Evolutionary conservation across 2,113 vertebrate species (phyloP).

Genomic region (Circaetus gallicus): DNA sequence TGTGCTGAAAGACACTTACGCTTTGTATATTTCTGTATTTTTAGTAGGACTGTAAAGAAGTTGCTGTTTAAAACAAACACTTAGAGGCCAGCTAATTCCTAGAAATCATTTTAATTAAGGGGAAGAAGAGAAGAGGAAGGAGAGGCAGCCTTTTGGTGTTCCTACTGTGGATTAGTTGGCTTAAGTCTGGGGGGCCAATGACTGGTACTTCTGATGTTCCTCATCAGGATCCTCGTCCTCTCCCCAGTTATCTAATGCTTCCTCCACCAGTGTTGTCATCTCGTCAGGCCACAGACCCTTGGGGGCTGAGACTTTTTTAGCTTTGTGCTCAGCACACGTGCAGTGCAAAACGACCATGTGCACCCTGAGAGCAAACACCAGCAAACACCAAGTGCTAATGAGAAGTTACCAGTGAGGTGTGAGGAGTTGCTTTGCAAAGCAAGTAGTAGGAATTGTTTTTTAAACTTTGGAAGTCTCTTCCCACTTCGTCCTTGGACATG

Average conservation of each 20-base stretch:
- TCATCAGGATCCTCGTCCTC: not conserved
- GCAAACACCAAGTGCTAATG: no score
- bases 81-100: not conserved
- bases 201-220: not conserved
- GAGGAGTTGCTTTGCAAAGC: not conserved
- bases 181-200: not conserved
- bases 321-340: not conserved
- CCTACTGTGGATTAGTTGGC: not conserved
- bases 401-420: not conserved
- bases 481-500: not conserved
- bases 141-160: not conserved
- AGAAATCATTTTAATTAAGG: not conserved
- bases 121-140: not conserved
- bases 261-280: not conserved
- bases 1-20: not conserved
- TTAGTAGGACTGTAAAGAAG: not conserved
- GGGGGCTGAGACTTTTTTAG: not conserved
- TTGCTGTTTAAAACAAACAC: not conserved
- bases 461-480: not conserved
- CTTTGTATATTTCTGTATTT: not conserved
- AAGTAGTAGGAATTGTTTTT: not conserved
- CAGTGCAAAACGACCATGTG: accelerated
- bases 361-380: not conserved
- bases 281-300: not conserved
- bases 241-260: not conserved